Conservation (phyloP, 2,113 vertebrate species). For the Thalassoma bifasciatum region DNA sequence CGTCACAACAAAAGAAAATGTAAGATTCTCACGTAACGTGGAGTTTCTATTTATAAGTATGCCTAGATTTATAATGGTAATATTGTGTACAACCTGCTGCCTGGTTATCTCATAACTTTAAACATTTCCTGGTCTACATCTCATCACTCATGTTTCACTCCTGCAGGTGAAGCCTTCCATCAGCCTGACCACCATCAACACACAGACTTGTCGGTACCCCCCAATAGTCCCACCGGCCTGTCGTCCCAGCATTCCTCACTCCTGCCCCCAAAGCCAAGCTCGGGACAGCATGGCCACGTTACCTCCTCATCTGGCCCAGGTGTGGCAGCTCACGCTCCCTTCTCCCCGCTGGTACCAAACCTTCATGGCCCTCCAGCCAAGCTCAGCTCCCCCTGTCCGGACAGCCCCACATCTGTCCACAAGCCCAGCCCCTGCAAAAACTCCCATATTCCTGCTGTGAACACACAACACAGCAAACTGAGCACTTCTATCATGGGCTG, state of each 20-base stretch:
- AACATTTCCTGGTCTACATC: not conserved
- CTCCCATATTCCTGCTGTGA: constrained; percentile 90
- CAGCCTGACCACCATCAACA: constrained; percentile 93
- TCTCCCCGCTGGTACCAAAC: constrained; percentile 85
- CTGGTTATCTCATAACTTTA: no score
- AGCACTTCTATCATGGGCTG: constrained; percentile 88
- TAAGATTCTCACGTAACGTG: no score
- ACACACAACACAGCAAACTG: constrained; percentile 91
- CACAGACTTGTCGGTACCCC: constrained; percentile 95
- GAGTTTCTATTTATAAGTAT: no score
- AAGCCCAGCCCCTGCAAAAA: constrained; percentile 90
- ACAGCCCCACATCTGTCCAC: constrained; percentile 84
- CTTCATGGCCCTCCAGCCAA: constrained; percentile 80
- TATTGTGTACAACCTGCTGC: no score
- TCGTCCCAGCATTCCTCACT: constrained; percentile 90
- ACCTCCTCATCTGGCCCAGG: constrained; percentile 80
- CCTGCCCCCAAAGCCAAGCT: constrained; percentile 85
- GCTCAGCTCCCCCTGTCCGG: constrained; percentile 80
- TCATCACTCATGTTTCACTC: constrained; percentile 21
- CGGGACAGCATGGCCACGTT: constrained; percentile 86
- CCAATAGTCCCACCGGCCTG: constrained; percentile 96
- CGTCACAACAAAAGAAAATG: no score
- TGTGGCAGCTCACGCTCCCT: constrained; percentile 79
- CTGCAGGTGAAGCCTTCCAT: constrained; percentile 89
- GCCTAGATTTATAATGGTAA: no score